phyloP scores from a whole-genome alignment of 2,888 invertebrate species.

The Drosophila demipolita region DNA sequence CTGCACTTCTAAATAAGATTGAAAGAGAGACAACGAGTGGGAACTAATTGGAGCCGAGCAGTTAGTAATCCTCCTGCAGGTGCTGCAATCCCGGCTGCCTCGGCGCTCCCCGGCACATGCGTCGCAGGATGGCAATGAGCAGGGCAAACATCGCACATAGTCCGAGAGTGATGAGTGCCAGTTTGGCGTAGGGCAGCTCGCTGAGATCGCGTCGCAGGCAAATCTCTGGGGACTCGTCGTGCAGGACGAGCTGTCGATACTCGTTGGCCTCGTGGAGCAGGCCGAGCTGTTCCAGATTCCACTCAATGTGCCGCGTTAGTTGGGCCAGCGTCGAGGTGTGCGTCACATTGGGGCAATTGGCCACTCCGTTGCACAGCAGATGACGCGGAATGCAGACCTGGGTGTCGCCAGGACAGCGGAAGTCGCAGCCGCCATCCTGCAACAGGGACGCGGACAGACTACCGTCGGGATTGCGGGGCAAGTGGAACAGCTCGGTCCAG shows the following conservation, averaged over 20 bases:
- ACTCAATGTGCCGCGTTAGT: conserved; percentile 87
- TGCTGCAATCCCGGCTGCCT: conserved; percentile 64
- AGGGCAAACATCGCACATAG: conserved; percentile 82
- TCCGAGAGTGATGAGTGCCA: conserved; percentile 82
- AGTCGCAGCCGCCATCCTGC: conserved; percentile 91
- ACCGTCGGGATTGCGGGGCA: conserved; percentile 93
- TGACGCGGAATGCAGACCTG: conserved; percentile 93
- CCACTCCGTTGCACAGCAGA: conserved; percentile 93
- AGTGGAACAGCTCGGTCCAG: conserved; percentile 95
- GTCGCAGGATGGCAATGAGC: conserved; percentile 83
- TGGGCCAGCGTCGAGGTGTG: conserved; percentile 84
- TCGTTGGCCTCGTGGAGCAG: conserved; percentile 85
- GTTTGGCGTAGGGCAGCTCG: conserved; percentile 82
- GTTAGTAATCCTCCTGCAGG: conserved; percentile 71
- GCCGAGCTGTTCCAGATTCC: conserved; percentile 87
- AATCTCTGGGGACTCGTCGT: conserved; percentile 92
- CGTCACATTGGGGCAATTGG: conserved; percentile 93
- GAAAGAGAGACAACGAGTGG: background rate
- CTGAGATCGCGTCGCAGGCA: conserved; percentile 87
- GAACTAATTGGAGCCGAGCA: background rate
- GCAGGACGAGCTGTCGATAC: conserved; percentile 86
- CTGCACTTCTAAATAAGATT: background rate
- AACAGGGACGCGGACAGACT: conserved; percentile 91
- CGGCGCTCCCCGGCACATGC: conserved; percentile 80
- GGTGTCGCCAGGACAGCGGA: conserved; percentile 94